Base-by-base conservation (phyloP, 2,888 invertebrate species). In the Clostera curtula region DNA sequence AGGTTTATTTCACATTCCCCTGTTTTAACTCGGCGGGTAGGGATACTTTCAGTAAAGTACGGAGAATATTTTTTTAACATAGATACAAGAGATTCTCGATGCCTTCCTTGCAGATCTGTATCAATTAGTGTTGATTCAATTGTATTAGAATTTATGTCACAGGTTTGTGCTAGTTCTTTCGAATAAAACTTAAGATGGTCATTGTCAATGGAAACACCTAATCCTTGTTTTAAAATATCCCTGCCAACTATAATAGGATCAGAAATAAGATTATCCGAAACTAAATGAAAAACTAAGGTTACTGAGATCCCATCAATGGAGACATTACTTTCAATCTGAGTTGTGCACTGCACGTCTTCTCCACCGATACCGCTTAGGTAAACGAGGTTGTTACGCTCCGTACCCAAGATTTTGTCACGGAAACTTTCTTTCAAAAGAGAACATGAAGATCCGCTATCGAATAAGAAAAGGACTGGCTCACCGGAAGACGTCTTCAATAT, bases 381-480 rank as follows among this genome's bases (percentile, higher is more conserved):
- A n/a, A 50, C 39, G 4, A 36, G 12, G 24, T 18, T 9, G 2
- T 36, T 41, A 12, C 32, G 27, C 25, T 25, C 29, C 37, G 43
- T 36, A 18, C 24, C 24, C n/a, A 7, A 9, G 2, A 10, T 25
- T 18, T 37, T 35, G 12, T 12, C 8, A 26, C 2, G 4, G 19
- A 38, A 31, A 9, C 38, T 36, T 23, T 41, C 29, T 25, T 34
- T 47, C 1, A 48, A 2, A 2, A 46, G 23, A 3, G 49, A 52
- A 17, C 49, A 49, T 14, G 43, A 32, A 2, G 48, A 45, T 6
- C 49, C 49, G 12, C 39, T 44, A 23, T 45, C 40, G 30, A 44
- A 44, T n/a, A 41, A 20, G 32, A 41, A 44, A 24, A 37, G 28
- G 10, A 44, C 29, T 6, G 21, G 12, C 45, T 41, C 37, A 44